Evolutionary conservation across 2,113 vertebrate genomes (phyloP).

Genomic region (Odontophorus gujanensis): DNA sequence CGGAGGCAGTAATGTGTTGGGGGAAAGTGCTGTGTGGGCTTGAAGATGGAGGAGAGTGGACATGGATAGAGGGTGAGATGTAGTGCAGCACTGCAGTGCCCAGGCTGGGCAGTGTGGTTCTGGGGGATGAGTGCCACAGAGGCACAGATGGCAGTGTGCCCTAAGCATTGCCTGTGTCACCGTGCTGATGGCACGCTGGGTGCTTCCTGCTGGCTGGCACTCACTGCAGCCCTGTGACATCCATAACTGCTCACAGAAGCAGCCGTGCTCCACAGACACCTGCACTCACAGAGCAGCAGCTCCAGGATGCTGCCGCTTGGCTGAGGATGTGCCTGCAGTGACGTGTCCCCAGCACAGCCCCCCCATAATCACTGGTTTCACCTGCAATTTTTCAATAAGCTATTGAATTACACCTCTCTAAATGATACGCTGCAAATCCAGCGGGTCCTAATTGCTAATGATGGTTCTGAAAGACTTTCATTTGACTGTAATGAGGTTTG

Average conservation of each 20-base stretch:
- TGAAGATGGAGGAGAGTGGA: background rate
- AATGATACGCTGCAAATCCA: constrained; percentile 55
- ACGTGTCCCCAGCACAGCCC: background rate
- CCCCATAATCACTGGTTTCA: constrained; percentile 58
- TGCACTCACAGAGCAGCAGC: constrained; percentile 2
- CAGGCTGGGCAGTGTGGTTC: background rate
- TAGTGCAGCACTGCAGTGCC: background rate
- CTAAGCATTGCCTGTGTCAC: background rate
- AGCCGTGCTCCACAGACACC: background rate
- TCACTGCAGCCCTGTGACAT: background rate
- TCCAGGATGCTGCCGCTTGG: constrained; percentile 16
- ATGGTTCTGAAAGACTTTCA: constrained; percentile 70
- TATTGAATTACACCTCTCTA: constrained; percentile 61
- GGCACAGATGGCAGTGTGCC: too few relatives aligned
- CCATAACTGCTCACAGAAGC: background rate
- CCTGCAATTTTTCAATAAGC: constrained; percentile 65
- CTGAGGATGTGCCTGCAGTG: background rate
- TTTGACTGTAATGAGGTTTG: constrained; percentile 73
- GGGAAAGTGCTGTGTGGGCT: background rate
- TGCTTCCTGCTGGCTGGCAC: background rate
- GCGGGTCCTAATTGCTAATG: constrained; percentile 67
- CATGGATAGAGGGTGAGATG: background rate
- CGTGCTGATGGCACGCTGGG: fast-evolving
- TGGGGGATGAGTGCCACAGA: background rate
- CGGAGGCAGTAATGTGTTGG: background rate